Conservation (phyloP, 1,140 invertebrate species). For the Acromyrmex heyeri region DNA sequence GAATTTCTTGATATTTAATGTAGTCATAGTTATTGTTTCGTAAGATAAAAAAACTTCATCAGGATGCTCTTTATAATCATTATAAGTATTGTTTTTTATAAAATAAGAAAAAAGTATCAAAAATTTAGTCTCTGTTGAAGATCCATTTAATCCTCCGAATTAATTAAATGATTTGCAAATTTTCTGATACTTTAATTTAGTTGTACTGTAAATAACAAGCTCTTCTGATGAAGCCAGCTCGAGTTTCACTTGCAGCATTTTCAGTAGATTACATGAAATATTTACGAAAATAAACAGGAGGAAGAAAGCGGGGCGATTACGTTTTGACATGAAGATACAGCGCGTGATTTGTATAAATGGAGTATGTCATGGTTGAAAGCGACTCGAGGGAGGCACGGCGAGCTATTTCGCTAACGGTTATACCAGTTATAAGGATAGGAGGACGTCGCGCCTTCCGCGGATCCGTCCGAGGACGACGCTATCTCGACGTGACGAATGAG, state of each 20-base stretch:
- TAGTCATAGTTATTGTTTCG: no score
- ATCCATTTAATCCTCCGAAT: background rate
- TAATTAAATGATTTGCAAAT: background rate
- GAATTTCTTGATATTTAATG: no score
- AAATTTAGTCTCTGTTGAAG: background rate
- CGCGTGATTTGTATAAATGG: conserved; percentile 79
- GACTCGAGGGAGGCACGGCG: conserved; percentile 29
- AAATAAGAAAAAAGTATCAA: background rate
- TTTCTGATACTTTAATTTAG: conserved; percentile 8
- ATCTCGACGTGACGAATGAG: conserved; percentile 71
- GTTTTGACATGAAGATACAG: conserved; percentile 52
- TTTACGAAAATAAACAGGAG: conserved; percentile 18
- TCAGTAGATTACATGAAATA: conserved; percentile 24
- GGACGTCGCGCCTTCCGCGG: conserved; percentile 57
- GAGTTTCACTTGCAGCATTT: conserved; percentile 13
- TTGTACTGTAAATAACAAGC: conserved; percentile 1
- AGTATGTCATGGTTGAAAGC: conserved; percentile 28
- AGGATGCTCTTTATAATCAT: no score
- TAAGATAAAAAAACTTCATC: no score
- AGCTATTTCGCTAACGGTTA: conserved; percentile 57
- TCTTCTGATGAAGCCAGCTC: background rate
- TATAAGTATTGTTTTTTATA: no score
- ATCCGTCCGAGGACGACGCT: conserved; percentile 56
- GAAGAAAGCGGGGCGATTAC: conserved; percentile 15
- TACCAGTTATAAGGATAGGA: conserved; percentile 28